phyloP scores from a whole-genome alignment of 2,797 vertebrate genomes.

The Rallus crepitans region DNA sequence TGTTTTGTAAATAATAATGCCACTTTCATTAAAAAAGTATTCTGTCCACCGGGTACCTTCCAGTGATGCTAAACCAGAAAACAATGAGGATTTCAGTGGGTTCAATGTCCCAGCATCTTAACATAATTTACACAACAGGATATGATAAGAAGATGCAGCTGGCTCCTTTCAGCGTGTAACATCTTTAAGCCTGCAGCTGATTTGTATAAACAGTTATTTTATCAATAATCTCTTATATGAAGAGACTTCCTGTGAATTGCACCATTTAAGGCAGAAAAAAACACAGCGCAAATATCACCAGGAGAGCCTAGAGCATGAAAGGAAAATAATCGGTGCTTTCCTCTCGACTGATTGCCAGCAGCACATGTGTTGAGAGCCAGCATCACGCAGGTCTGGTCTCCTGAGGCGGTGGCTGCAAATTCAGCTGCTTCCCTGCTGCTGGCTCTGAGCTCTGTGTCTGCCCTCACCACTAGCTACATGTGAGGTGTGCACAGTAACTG shows the following conservation, averaged over 20 bases:
- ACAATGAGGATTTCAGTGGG: background rate
- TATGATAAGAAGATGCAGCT: background rate
- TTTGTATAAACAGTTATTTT: conserved; percentile 5
- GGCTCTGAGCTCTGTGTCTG: background rate
- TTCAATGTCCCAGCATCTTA: background rate
- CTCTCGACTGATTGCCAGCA: background rate
- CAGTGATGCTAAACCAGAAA: background rate
- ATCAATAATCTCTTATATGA: background rate
- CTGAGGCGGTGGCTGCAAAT: background rate
- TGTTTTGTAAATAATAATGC: background rate
- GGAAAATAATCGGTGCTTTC: background rate
- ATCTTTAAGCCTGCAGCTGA: conserved; percentile 10
- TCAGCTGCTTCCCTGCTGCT: background rate
- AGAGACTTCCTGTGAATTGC: background rate
- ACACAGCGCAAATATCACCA: background rate
- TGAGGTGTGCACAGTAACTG: background rate
- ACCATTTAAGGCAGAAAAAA: background rate
- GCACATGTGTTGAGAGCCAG: background rate
- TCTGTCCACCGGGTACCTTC: rapidly evolving
- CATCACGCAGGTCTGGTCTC: background rate
- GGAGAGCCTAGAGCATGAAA: background rate
- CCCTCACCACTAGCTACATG: rapidly evolving
- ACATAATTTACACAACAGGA: background rate
- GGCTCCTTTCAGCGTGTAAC: background rate
- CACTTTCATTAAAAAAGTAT: background rate